Evolutionary conservation across 2,797 vertebrate genomes (phyloP).

Genomic region (Anableps anableps): DNA sequence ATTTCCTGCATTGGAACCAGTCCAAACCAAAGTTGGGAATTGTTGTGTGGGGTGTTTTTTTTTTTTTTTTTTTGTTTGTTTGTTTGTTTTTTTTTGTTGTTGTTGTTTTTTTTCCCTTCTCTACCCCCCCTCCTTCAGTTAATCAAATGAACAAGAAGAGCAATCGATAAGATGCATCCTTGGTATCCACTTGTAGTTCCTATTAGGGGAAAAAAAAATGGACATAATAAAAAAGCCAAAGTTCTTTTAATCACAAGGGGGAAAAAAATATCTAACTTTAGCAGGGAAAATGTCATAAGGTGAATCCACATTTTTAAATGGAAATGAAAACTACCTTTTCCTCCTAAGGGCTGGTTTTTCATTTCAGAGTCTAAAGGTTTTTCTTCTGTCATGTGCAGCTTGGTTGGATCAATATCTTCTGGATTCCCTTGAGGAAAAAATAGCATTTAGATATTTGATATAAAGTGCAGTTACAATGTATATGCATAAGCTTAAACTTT

Average conservation of each 20-base stretch:
- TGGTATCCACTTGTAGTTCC: slow-evolving; percentile 39
- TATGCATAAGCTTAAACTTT: not conserved
- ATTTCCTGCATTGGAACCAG: slow-evolving; percentile 8
- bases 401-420: slow-evolving; percentile 42
- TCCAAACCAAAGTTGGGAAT: slow-evolving; percentile 4
- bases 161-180: slow-evolving; percentile 24
- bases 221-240: not conserved
- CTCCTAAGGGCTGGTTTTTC: slow-evolving; percentile 44
- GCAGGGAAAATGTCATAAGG: not conserved
- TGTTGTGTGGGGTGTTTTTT: too few species aligned
- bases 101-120: too few species aligned
- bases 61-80: too few species aligned
- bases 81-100: too few species aligned
- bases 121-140: too few species aligned
- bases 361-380: slow-evolving; percentile 47
- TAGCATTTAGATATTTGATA: not conserved
- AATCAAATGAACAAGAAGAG: slow-evolving; percentile 38
- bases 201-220: slow-evolving; percentile 18
- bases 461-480: not conserved
- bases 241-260: not conserved
- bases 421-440: slow-evolving; percentile 46
- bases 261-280: not conserved
- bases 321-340: slow-evolving; percentile 47
- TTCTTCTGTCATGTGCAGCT: slow-evolving; percentile 39
- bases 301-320: not conserved